Base-by-base conservation (phyloP, 1,140 invertebrate species). In the Anoplophora glabripennis region DNA sequence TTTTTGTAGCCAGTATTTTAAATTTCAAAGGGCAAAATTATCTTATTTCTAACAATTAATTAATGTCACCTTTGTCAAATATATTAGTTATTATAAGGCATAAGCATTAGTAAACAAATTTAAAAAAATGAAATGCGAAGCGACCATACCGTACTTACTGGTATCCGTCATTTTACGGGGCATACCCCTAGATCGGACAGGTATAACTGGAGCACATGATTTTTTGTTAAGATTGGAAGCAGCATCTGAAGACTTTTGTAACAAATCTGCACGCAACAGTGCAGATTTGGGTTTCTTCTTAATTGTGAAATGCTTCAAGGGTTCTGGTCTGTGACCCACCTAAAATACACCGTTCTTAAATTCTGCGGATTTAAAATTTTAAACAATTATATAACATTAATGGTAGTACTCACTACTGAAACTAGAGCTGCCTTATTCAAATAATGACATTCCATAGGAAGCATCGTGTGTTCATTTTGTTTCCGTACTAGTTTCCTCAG, bases 221-320 rank as follows among this genome's bases (percentile, higher is more conserved):
- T 95, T 94, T 78, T 96, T 97, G 33, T 44, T 54, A 57, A 93
- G 79, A 76, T 92, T 96, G 35, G 84, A 89, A 14, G 90, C 86
- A 11, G 89, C 92, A 77, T 98, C 95, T 4, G 83, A 83, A 0
- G 94, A 94, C 78, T 96, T 97, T 68, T 93, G 90, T 34, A 98
- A 73, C 12, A 98, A 76, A 72, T 98, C 95, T 28, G 89, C 90
- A 59, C 94, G 82, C 15, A 98, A 77, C 3, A 90, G 85, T 1
- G 93, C 92, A 56, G 94, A 96, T 79, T 99, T 99, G 5, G 94
- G 93, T 78, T 97, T 97, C 47, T 93, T 85, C 79, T 95, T 96
- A 3, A 98, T 75, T 33, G 89, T 92, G 73, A 99, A 99, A 80
- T 98, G 94, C 79, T 97, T 96, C 1, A 83, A 80, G 42, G 86